Percentiles rank a stretch among this genome's conserved stretches.
Conservation (phyloP, 1,140 invertebrate genomes). For the Frieseomelitta varia region DNA sequence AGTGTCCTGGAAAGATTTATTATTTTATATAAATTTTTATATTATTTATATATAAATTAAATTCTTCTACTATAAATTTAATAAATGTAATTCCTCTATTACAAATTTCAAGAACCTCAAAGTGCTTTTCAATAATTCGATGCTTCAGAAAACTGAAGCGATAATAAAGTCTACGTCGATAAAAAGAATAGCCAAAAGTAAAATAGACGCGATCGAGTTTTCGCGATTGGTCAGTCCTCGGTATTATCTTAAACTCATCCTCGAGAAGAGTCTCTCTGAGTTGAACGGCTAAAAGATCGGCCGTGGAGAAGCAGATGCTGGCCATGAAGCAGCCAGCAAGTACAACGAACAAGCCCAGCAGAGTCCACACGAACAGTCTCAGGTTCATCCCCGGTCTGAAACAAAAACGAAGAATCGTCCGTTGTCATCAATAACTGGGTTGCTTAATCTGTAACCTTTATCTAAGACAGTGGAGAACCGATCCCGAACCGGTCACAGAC, state of each 20-base stretch:
- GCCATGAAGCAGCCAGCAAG: conserved; percentile 49
- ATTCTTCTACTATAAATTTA: too few species aligned
- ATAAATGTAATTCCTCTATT: too few species aligned
- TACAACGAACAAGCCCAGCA: conserved; percentile 17
- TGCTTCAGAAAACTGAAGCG: too few species aligned
- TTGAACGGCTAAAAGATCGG: conserved; percentile 36
- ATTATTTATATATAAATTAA: too few species aligned
- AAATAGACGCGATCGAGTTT: background rate
- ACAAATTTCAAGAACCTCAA: too few species aligned
- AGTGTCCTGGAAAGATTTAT: too few species aligned
- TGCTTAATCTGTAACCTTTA: conserved; percentile 33
- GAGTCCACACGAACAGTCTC: conserved; percentile 39
- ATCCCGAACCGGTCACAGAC: background rate
- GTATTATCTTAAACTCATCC: background rate
- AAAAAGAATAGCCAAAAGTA: background rate
- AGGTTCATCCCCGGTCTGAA: conserved; percentile 53
- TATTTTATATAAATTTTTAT: too few species aligned
- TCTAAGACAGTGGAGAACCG: background rate
- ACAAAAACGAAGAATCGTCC: conserved; percentile 9
- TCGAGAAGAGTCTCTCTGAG: conserved; percentile 31
- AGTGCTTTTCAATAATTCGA: too few species aligned
- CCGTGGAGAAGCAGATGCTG: conserved; percentile 30
- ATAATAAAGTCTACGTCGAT: too few species aligned
- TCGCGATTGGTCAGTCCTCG: background rate
- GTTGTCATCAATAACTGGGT: background rate